Evolutionary conservation across 2,113 vertebrate genomes (phyloP).

Genomic region (Serinus canaria): DNA sequence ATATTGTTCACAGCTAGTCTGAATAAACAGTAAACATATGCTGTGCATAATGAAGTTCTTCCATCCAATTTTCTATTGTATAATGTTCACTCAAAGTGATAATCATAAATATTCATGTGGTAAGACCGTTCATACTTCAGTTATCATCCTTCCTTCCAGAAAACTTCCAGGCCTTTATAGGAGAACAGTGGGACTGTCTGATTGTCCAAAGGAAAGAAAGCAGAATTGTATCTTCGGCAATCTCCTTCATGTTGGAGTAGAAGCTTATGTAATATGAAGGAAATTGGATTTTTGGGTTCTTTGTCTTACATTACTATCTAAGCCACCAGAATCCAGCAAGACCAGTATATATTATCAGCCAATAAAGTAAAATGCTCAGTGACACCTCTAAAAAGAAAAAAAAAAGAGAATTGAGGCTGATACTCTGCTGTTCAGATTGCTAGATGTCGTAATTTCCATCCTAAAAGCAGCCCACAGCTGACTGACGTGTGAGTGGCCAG

Average conservation of each 20-base stretch:
- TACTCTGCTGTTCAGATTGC: background rate
- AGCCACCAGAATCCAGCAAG: background rate
- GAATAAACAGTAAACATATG: slow-evolving; percentile 6
- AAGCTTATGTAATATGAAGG: background rate
- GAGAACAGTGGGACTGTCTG: background rate
- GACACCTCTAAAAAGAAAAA: background rate
- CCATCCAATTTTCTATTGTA: background rate
- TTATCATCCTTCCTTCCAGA: background rate
- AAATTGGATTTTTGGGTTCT: background rate
- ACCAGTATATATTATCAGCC: background rate
- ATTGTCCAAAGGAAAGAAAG: background rate
- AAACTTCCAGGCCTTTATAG: background rate
- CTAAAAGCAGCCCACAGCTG: background rate
- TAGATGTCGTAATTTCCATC: background rate
- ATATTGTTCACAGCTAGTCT: background rate
- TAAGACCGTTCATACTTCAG: background rate
- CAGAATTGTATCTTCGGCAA: background rate
- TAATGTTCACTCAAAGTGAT: background rate
- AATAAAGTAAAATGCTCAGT: background rate
- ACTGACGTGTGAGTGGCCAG: background rate
- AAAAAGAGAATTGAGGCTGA: background rate
- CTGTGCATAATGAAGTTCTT: slow-evolving; percentile 2
- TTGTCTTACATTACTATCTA: background rate
- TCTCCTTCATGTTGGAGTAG: background rate
- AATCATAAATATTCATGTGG: slow-evolving; percentile 26